A percentile compares a stretch with the other conserved stretches of the same genome.
These are phyloP conservation scores for Ptilorrhoa leucosticta DNA, from an alignment of 2,113 vertebrate species.

Conservation along the genomic window DNA sequence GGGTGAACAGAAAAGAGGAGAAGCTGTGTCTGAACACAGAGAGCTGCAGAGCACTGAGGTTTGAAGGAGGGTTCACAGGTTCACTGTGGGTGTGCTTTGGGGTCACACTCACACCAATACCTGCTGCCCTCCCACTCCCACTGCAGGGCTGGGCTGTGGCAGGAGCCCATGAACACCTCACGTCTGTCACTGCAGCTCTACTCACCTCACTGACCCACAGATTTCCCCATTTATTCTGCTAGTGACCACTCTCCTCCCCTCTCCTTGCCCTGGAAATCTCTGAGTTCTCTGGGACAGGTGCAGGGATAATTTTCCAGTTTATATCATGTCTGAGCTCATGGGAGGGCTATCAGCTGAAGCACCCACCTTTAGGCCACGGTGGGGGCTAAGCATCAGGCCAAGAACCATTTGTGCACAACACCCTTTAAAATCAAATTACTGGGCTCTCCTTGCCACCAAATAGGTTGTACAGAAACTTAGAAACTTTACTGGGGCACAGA, in stretches of 20 bases:
- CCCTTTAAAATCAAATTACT: background rate
- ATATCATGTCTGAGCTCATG: background rate
- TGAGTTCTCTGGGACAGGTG: background rate
- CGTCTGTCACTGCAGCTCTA: background rate
- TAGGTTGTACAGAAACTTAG: background rate
- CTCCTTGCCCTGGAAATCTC: background rate
- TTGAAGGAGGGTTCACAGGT: background rate
- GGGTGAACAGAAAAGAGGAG: background rate
- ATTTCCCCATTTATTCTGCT: background rate
- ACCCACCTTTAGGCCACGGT: background rate
- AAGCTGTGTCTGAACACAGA: background rate
- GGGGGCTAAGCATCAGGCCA: background rate
- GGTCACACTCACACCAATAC: background rate
- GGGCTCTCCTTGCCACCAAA: background rate
- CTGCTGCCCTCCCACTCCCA: background rate
- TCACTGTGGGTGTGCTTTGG: background rate
- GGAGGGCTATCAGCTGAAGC: background rate
- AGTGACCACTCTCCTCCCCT: background rate
- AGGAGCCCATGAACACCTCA: background rate
- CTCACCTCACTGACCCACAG: background rate
- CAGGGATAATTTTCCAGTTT: background rate
- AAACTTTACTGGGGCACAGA: background rate
- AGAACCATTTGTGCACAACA: background rate
- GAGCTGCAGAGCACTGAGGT: background rate
- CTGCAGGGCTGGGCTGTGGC: background rate